Conservation (phyloP, 2,797 vertebrate species). For the Centroberyx gerrardi region DNA sequence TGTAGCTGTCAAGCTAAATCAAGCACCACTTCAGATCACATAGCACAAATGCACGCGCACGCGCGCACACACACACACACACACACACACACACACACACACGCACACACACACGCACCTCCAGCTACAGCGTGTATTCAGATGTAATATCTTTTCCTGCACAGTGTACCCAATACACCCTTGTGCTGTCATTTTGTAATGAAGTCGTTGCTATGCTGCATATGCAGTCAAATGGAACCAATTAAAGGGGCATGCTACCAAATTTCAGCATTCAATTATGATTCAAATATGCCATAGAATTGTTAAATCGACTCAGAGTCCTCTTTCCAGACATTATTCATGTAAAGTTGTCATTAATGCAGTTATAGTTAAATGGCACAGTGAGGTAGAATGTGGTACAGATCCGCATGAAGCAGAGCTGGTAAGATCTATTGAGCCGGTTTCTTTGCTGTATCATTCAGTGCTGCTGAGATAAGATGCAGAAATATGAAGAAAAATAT, state of each 20-base stretch:
- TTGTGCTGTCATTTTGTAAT: background rate
- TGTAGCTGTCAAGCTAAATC: conserved; percentile 11
- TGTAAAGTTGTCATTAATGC: background rate
- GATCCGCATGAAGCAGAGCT: background rate
- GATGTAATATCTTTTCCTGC: conserved; percentile 11
- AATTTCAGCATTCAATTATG: background rate
- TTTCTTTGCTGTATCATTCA: background rate
- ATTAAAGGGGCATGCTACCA: background rate
- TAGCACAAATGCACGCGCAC: background rate
- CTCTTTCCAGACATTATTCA: background rate
- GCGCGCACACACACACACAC: conserved; percentile 7
- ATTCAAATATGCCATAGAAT: background rate
- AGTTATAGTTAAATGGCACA: background rate
- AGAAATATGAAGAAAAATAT: too few relatives aligned
- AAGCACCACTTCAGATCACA: conserved; percentile 6
- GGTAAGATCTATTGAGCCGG: background rate
- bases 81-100: conserved; percentile 4
- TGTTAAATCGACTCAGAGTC: background rate
- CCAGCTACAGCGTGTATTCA: background rate
- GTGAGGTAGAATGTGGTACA: background rate
- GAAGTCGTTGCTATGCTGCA: conserved; percentile 1
- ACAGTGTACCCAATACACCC: background rate
- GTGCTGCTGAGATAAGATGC: background rate
- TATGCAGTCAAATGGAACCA: conserved; percentile 13
- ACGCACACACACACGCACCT: background rate